A percentile compares a stretch with the other conserved stretches of the same genome.
phyloP scores from a whole-genome alignment of 2,888 invertebrate species.

The Villa cingulata region DNA sequence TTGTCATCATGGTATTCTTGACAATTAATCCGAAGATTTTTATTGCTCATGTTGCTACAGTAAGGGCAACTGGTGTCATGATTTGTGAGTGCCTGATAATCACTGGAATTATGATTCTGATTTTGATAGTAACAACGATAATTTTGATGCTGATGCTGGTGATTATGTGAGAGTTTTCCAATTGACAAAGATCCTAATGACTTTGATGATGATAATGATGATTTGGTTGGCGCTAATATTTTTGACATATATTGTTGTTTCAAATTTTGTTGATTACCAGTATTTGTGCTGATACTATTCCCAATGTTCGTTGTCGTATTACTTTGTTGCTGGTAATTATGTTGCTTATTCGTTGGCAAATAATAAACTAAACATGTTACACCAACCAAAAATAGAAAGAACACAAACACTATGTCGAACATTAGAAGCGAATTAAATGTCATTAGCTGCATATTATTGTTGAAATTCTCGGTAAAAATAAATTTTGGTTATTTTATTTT shows the following conservation, averaged over 20 bases:
- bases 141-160: too few species aligned
- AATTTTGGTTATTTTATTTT: too few species aligned
- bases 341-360: conserved; percentile 44
- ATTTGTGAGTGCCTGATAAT: too few species aligned
- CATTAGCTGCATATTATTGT: conserved; percentile 57
- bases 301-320: not conserved
- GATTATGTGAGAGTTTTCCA: too few species aligned
- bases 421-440: conserved; percentile 75
- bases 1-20: too few species aligned
- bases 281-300: not conserved
- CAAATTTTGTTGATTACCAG: not conserved
- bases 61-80: too few species aligned
- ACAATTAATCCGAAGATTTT: too few species aligned
- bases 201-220: conserved; percentile 1
- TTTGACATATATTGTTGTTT: conserved; percentile 2
- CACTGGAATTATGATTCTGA: too few species aligned
- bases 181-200: not conserved
- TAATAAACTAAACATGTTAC: conserved; percentile 73
- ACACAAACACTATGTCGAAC: conserved; percentile 79
- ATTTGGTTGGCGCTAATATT: conserved; percentile 2
- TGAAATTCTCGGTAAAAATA: not conserved
- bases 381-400: conserved; percentile 71
- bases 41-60: too few species aligned
- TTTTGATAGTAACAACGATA: too few species aligned
- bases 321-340: not conserved